Evolutionary conservation across 64 coral and sea anemone species (phyloP), one percentile per base, ranked within the genome.

Genomic region (Hydrozoanthus tunicans): DNA sequence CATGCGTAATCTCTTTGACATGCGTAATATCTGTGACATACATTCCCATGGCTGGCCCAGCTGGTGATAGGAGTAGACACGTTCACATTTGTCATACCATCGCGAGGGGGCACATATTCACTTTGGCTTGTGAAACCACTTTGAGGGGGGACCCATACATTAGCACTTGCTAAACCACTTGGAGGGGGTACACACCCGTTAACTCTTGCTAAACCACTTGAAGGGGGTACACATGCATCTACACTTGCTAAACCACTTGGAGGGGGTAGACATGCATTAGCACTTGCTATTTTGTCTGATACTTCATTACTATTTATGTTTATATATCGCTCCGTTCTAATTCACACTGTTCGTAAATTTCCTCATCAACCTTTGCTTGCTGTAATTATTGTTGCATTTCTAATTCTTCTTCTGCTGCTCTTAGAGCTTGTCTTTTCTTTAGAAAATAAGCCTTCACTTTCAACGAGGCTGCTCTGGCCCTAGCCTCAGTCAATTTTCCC

Each of bases 371-470:
- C 55, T 91, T 58, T 58, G 65, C 78, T 32, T 91, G 77, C 12
- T 65, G 59, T 53, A 91, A 26, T 62, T 68, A 67, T n/a, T 91
- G 90, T 62, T 81, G 78, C 14, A 74, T 23, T 32, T 90, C 23
- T 24, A 90, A 60, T 64, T 79, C 86, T 58, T 90, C 56, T 77
- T 70, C 88, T 59, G 88, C 88, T 11, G 76, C 76, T 59, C 56
- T 90, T 90, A 90, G 54, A 64, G 88, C 56, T 58, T 90, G 88
- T 53, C 17, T 77, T 78, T 90, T 64, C 56, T 62, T 90, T 7
- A 90, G 43, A n/a, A 64, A 91, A 68, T 27, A 59, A 10, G 77
- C 77, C 61, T 77, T 76, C 26, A 78, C 57, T 79, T 90, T 59
- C 32, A 90, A 72, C 2, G 88, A 77, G n/a, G 88, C 88, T 17